Base-by-base conservation (phyloP, 2,888 invertebrate species). In the Cynaeus angustus region DNA sequence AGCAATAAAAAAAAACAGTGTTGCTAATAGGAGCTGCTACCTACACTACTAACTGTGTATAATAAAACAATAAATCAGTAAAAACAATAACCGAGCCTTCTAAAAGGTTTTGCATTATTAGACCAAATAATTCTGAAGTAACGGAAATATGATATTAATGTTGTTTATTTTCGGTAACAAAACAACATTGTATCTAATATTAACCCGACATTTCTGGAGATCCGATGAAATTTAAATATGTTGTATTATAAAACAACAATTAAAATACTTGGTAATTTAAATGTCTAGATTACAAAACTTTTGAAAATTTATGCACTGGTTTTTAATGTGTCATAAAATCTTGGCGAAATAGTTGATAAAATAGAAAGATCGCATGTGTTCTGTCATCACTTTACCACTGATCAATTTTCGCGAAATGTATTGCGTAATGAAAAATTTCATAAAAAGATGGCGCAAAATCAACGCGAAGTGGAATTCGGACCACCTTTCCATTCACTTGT, bases 141-240 rank as follows among this genome's bases (percentile, higher is more conserved):
- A 16, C 3, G 9, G 2, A 16, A 46, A 46, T 46, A 41, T 41
- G 1, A 41, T 12, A 41, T 13, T 41, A 41, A n/a, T 7, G 7
- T 6, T n/a, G 41, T 46, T 46, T 46, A 46, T 46, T 46, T 16
- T 46, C 46, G 14, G 21, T n/a, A 46, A 13, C 16, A 16, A 46
- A 10, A 41, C 33, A 9, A 33, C 7, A 43, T 13, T 13, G 21
- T 46, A 16, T 46, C 21, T 14, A 21, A n/a, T 12, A 8, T 12
- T 6, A 12, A n/a, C 5, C 30, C 30, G 50, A 50, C 28, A 10
- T 3, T 50, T 50, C 28, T 26, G 28, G 2, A 50, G 28, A 3
- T 1, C 1, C 16, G 30, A 26, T 28, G 28, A 50, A 50, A 50
- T 30, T 50, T 28, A 7, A 50, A 50, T 28, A 28, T 26, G 12